Evolutionary conservation across 2,888 invertebrate species (phyloP).

Genomic region (Stenchaetothrips biformis): DNA sequence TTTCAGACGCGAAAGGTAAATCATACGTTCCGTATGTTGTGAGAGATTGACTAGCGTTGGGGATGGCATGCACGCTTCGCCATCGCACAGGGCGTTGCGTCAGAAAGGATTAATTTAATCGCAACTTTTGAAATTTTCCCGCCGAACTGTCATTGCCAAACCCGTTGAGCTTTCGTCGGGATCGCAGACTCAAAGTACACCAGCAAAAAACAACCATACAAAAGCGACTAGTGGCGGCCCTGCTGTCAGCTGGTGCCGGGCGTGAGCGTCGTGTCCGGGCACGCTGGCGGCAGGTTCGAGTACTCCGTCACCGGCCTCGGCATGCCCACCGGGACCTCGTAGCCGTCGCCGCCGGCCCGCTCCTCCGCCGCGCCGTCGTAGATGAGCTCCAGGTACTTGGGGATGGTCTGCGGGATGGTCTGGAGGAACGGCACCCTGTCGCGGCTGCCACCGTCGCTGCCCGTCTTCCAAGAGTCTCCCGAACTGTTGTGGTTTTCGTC

Average conservation of each 20-base stretch:
- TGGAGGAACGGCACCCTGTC: constrained; percentile 49
- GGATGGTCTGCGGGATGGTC: constrained; percentile 40
- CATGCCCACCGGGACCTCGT: constrained; percentile 55
- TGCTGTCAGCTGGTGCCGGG: constrained; percentile 5
- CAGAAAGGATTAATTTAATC: too few relatives aligned
- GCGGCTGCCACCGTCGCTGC: constrained; percentile 49
- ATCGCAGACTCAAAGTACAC: too few relatives aligned
- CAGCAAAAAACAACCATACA: too few relatives aligned
- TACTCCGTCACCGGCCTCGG: not conserved
- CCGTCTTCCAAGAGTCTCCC: constrained; percentile 49
- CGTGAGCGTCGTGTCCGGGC: not conserved
- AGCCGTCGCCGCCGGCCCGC: constrained; percentile 54
- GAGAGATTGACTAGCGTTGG: too few relatives aligned
- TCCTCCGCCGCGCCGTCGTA: constrained; percentile 49
- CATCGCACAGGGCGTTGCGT: too few relatives aligned
- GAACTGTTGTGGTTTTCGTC: constrained; percentile 65
- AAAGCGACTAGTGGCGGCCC: too few relatives aligned
- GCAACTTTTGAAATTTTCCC: too few relatives aligned
- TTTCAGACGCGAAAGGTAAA: not conserved
- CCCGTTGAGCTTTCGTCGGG: too few relatives aligned
- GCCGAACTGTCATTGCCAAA: too few relatives aligned
- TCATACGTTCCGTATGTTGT: too few relatives aligned
- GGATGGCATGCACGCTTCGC: too few relatives aligned
- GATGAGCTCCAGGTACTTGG: constrained; percentile 63
- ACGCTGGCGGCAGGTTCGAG: not conserved